A percentile compares a stretch with the other conserved stretches of the same genome.
phyloP scores from a whole-genome alignment of 2,888 invertebrate genomes.

The Coecobrya sp. region DNA sequence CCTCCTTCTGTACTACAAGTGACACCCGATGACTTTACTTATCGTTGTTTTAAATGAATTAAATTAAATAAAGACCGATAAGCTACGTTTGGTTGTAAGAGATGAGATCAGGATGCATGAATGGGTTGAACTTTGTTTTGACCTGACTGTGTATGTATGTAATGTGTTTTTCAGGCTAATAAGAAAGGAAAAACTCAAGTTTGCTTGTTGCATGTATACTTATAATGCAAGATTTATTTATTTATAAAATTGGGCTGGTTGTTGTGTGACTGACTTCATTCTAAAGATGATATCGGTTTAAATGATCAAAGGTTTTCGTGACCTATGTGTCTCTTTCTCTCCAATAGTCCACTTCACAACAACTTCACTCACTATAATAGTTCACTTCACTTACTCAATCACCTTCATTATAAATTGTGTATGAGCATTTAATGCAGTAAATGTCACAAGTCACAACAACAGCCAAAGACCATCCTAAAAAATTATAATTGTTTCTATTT shows the following conservation, averaged over 20 bases:
- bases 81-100: not conserved
- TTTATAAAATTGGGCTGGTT: slow-evolving; percentile 18
- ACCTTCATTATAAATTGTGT: too few relatives aligned
- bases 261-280: not conserved
- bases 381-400: too few relatives aligned
- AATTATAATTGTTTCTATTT: not conserved
- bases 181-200: not conserved
- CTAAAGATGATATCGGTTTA: slow-evolving; percentile 7
- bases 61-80: not conserved
- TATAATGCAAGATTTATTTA: not conserved
- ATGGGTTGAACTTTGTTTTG: slow-evolving; percentile 15
- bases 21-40: not conserved
- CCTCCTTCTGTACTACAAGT: not conserved
- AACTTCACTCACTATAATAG: too few relatives aligned
- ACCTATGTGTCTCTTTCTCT: slow-evolving; percentile 5
- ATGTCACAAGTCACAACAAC: not conserved
- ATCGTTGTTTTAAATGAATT: not conserved
- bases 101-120: not conserved
- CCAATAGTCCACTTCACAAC: too few relatives aligned
- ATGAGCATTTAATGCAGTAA: too few relatives aligned
- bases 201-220: not conserved
- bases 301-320: slow-evolving; percentile 40
- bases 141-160: too few relatives aligned
- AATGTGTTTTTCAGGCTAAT: slow-evolving; percentile 9
- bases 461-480: not conserved